phyloP scores from a whole-genome alignment of 2,888 invertebrate genomes.

The Papilio gigon region DNA sequence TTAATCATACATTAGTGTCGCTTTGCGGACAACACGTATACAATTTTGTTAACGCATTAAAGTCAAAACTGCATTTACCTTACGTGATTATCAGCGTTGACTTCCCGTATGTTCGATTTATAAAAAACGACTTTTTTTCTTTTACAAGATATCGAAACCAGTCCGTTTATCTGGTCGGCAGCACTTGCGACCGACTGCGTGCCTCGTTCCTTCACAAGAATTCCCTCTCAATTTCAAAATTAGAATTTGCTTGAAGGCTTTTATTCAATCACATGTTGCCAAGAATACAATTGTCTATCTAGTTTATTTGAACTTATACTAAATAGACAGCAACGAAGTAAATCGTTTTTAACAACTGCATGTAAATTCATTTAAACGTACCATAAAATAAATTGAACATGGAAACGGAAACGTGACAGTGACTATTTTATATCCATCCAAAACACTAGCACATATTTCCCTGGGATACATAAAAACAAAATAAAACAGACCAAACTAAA shows the following conservation, averaged over 20 bases:
- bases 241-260: conserved; percentile 52
- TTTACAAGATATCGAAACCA: conserved; percentile 75
- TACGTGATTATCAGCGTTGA: conserved; percentile 76
- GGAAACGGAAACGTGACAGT: not conserved
- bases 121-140: conserved; percentile 61
- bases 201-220: conserved; percentile 57
- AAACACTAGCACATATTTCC: not conserved
- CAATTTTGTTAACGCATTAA: conserved; percentile 82
- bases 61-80: conserved; percentile 80
- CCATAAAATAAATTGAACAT: too few species aligned
- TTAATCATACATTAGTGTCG: conserved; percentile 56
- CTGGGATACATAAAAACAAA: not conserved
- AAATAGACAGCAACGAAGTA: not conserved
- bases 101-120: conserved; percentile 73
- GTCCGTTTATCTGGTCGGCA: conserved; percentile 72
- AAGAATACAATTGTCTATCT: not conserved
- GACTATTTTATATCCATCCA: not conserved
- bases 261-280: not conserved
- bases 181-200: conserved; percentile 53
- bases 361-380: too few species aligned
- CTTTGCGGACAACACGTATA: conserved; percentile 77
- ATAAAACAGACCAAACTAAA: not conserved
- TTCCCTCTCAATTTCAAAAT: conserved; percentile 66
- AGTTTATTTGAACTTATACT: not conserved
- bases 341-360: too few species aligned